Evolutionary conservation across 2,888 invertebrate genomes (phyloP).

Genomic region (Noctua janthina): DNA sequence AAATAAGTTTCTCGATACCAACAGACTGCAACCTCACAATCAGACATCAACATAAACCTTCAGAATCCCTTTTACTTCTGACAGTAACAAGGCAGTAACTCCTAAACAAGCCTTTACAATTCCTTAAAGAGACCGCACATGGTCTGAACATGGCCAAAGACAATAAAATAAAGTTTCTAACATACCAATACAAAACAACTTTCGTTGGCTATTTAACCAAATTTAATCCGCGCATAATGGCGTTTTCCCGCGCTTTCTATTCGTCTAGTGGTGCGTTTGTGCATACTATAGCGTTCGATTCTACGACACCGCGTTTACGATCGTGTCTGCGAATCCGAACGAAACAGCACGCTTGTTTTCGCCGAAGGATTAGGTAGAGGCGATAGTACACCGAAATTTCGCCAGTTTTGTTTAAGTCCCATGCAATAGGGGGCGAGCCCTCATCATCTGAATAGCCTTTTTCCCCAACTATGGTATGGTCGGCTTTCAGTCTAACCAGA

Average conservation of each 20-base stretch:
- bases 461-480: not conserved
- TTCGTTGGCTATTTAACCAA: constrained; percentile 74
- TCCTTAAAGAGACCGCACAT: constrained; percentile 38
- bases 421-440: not conserved
- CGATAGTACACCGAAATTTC: too few relatives aligned
- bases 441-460: not conserved
- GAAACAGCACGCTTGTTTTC: not conserved
- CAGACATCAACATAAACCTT: constrained; percentile 6
- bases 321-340: constrained; percentile 10
- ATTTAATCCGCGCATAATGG: constrained; percentile 72
- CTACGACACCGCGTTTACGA: constrained; percentile 29
- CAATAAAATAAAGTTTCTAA: constrained; percentile 64
- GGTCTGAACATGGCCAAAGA: constrained; percentile 25
- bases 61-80: not conserved
- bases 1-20: too few relatives aligned
- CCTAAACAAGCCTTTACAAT: constrained; percentile 22
- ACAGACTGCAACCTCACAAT: too few relatives aligned
- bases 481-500: not conserved
- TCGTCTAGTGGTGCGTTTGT: constrained; percentile 64
- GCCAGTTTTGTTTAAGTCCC: not conserved
- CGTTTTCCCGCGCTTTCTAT: constrained; percentile 77
- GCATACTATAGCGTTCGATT: constrained; percentile 63
- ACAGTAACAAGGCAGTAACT: constrained; percentile 27
- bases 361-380: not conserved
- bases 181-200: constrained; percentile 67